A percentile compares a stretch with the other conserved stretches of the same genome.
phyloP scores from a whole-genome alignment of 2,797 vertebrate genomes.

The Gallinago solitaria region DNA sequence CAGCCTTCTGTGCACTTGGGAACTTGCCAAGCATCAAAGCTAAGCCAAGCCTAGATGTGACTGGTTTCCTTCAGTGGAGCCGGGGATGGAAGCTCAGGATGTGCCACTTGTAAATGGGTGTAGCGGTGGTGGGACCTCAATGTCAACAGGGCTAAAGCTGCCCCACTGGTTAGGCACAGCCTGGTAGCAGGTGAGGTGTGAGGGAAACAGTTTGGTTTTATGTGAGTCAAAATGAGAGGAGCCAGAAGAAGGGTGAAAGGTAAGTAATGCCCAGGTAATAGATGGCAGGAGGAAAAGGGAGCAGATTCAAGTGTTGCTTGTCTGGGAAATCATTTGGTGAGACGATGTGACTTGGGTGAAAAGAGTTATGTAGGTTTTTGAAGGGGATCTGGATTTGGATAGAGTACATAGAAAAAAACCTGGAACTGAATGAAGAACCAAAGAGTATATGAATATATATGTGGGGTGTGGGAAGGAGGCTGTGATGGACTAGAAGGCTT shows the following conservation, averaged over 20 bases:
- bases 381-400: not conserved
- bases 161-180: not conserved
- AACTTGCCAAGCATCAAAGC: not conserved
- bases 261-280: not conserved
- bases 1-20: accelerated
- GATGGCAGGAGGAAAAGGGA: not conserved
- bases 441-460: not conserved
- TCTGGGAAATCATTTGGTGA: not conserved
- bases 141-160: not conserved
- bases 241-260: not conserved
- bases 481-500: not conserved
- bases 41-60: too few species aligned
- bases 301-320: not conserved
- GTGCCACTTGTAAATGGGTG: not conserved
- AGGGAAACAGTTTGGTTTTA: not conserved
- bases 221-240: not conserved
- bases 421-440: not conserved
- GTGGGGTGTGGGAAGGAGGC: not conserved
- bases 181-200: not conserved
- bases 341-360: accelerated
- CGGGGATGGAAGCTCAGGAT: too few species aligned
- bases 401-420: not conserved
- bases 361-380: not conserved
- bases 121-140: not conserved
- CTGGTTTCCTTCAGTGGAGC: not conserved